Base-by-base conservation (phyloP, 2,888 invertebrate genomes). In the Ceraclea dissimilis region DNA sequence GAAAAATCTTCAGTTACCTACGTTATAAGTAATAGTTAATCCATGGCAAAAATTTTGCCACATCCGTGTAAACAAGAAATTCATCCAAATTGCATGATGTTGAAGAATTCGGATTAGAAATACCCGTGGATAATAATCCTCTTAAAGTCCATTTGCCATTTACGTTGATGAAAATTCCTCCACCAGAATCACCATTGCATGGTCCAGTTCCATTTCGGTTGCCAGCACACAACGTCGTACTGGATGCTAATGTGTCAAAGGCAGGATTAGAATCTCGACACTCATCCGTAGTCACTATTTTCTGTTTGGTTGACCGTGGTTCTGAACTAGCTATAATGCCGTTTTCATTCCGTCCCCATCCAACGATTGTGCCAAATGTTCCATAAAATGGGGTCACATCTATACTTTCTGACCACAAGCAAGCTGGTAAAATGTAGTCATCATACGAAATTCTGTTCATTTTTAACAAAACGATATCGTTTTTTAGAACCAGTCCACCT, bases 61-160 rank as follows among this genome's bases (percentile, higher is more conserved):
- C 68, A 65, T 81, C 81, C 2, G 73, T 74, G 64, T 79, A 80
- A 18, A 81, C 71, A 5, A 77, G 67, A 60, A 72, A 80, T 60
- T 78, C 71, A 19, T 66, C 66, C 11, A 69, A 66, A 64, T 80
- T 74, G 62, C 80, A 81, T 2, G 64, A 58, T 11, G 62, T 64
- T 21, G 63, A 60, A 17, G 61, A 54, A 16, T 49, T 49, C 6
- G 54, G 55, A 21, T 60, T 63, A 19, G 63, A 62, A 4, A 77
- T 54, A 0, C 75, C 70, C 2, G 74, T 72, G 0, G 79, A 79
- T n/a, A 79, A 77, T 2, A 74, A 71, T 4, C 80, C 80, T 26
- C 76, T 67, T 13, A 80, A 64, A 58, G 67, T 67, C 76, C 76
- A 80, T 54, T 68, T 69, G 47, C 70, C 70, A n/a, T 49, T 49